Evolutionary conservation across 2,797 vertebrate genomes (phyloP), one percentile per base, ranked within the genome.

Genomic region (Perodicticus potto): DNA sequence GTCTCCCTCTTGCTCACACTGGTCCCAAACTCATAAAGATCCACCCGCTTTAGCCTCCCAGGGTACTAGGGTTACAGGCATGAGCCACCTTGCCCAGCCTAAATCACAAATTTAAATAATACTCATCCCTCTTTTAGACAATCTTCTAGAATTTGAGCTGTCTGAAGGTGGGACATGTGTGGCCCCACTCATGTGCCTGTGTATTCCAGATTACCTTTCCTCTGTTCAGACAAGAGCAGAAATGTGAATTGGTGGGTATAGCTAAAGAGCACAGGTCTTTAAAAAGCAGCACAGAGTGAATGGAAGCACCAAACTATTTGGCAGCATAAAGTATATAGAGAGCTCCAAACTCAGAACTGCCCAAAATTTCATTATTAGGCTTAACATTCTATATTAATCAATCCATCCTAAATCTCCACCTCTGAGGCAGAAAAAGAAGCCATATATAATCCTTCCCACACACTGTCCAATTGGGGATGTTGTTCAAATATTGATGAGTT

Each of bases 401-500:
- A 17, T 45, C 72, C 37, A 12, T 74, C 61, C 83, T 40, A 72
- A 94, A 72, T 27, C 43, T 25, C 55, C 81, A 40, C 72, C 72
- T 84, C 63, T 3, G 45, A 93, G 55, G 69, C 69, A 55, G 80
- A 73, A 59, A 61, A 7, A 86, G 89, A 83, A 72, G 78, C 80
- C 83, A 77, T 53, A 45, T 49, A 49, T 22, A 65, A 80, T 10
- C 74, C 73, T 85, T 83, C 86, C 55, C 22, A 61, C 70, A 32
- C n/a, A 53, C 45, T 37, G 32, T 20, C 55, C n/a, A 14, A 69
- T 74, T 72, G 27, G 43, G n/a, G 76, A 34, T 32, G 45, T 17
- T 86, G 59, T 84, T 97, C 87, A 74, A 90, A 89, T 91, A 89
- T 59, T 74, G 85, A 85, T 86, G 73, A 53, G 13, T 61, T 85